These are phyloP conservation scores for Australoheros scitulus DNA, from an alignment of 2,113 vertebrate genomes.

Conservation along the genomic window DNA sequence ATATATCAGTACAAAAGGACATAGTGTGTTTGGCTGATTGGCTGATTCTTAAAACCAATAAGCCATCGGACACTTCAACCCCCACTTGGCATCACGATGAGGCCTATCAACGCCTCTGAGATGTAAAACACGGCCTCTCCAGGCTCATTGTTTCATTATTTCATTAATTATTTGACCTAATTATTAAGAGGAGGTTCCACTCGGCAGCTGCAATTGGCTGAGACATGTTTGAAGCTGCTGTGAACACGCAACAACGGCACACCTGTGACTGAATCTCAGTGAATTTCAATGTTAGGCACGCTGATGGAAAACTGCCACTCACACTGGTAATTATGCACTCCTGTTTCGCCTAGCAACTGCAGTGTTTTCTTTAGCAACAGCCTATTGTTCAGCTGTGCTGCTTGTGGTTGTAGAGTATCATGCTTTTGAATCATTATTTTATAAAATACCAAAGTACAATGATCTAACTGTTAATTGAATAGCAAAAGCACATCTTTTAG, in stretches of 20 bases:
- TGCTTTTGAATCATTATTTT: background rate
- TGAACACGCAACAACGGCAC: conserved; percentile 51
- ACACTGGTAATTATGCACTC: conserved; percentile 58
- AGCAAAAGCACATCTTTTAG: background rate
- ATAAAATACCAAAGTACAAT: background rate
- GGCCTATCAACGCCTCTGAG: conserved; percentile 72
- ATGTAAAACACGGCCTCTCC: conserved; percentile 66
- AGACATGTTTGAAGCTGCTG: conserved; percentile 43
- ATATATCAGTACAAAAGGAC: background rate
- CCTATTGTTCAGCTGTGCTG: conserved; percentile 20
- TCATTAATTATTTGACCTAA: conserved; percentile 60
- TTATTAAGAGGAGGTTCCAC: conserved; percentile 42
- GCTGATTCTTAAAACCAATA: conserved; percentile 35
- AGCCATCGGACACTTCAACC: conserved; percentile 46
- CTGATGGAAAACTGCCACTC: conserved; percentile 54
- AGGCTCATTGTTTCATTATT: conserved; percentile 57
- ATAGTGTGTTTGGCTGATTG: conserved; percentile 16
- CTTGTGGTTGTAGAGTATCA: background rate
- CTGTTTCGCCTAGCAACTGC: conserved; percentile 53
- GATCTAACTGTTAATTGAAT: background rate
- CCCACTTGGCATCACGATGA: conserved; percentile 53
- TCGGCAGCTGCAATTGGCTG: conserved; percentile 32
- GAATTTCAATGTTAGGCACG: conserved; percentile 49
- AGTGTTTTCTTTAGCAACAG: conserved; percentile 39
- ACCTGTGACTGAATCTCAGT: conserved; percentile 58